These are phyloP conservation scores for Aphidius ervi DNA, from an alignment of 1,140 invertebrate genomes.

Conservation along the genomic window DNA sequence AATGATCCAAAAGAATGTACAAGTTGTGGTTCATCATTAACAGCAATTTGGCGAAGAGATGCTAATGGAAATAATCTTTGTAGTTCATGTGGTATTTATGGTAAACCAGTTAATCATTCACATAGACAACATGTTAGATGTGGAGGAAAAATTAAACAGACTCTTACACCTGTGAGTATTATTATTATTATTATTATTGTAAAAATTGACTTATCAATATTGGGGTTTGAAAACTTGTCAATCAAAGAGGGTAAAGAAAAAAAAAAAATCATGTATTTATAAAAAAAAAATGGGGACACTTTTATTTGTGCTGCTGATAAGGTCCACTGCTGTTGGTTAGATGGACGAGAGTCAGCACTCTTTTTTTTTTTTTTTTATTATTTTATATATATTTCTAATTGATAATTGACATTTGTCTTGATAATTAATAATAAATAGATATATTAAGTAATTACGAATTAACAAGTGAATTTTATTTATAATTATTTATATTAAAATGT, in stretches of 20 bases:
- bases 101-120: conserved; percentile 75
- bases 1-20: conserved; percentile 77
- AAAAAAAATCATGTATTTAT: conserved; percentile 24
- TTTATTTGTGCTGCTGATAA: conserved; percentile 27
- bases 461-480: too few relatives aligned
- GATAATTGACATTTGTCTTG: too few relatives aligned
- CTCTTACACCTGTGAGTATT: conserved; percentile 39
- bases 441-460: too few relatives aligned
- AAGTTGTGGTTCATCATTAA: conserved; percentile 81
- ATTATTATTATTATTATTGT: conserved; percentile 6
- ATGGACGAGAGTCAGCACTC: neutral
- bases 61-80: conserved; percentile 86
- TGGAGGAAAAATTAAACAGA: conserved; percentile 54
- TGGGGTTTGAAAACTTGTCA: neutral
- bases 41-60: conserved; percentile 84
- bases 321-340: neutral
- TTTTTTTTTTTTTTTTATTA: neutral
- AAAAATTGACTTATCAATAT: neutral
- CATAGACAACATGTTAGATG: conserved; percentile 68
- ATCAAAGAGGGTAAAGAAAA: conserved; percentile 13
- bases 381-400: neutral
- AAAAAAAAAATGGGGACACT: conserved; percentile 19
- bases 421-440: too few relatives aligned
- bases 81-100: conserved; percentile 83
- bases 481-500: too few relatives aligned